A percentile compares a stretch with the other conserved stretches of the same genome.
phyloP scores from a whole-genome alignment of 2,797 vertebrate species.

The Phataginus tetradactyla region DNA sequence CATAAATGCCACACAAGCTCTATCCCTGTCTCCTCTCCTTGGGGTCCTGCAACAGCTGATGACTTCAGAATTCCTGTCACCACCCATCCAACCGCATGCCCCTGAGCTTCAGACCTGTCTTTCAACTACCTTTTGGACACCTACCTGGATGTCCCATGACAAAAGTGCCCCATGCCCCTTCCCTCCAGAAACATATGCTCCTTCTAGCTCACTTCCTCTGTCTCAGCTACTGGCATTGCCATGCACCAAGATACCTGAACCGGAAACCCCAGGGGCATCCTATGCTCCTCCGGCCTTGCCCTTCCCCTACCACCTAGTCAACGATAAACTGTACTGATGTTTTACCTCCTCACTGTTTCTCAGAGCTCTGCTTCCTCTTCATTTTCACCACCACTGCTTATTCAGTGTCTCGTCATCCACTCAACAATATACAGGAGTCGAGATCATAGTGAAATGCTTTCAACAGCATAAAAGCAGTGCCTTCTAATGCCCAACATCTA shows the following conservation, averaged over 20 bases:
- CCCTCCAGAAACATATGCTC: not conserved
- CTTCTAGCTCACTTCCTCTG: not conserved
- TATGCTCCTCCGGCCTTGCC: not conserved
- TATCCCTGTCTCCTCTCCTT: not conserved
- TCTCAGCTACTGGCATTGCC: not conserved
- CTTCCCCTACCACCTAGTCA: not conserved
- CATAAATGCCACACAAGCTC: not conserved
- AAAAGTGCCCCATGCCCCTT: not conserved
- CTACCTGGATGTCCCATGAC: not conserved
- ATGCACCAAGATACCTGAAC: not conserved
- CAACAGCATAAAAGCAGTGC: slow-evolving; percentile 12
- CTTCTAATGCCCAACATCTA: not conserved
- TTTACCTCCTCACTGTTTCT: not conserved
- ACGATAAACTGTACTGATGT: not conserved
- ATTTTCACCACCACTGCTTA: slow-evolving; percentile 10
- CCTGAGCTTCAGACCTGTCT: not conserved
- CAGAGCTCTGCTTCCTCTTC: not conserved
- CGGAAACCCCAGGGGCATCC: not conserved
- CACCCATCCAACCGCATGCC: not conserved
- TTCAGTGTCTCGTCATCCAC: not conserved
- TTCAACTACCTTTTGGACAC: not conserved
- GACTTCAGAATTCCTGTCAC: not conserved
- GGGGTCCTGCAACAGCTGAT: not conserved
- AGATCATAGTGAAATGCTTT: not conserved
- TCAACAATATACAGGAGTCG: not conserved